These are phyloP conservation scores for Drosophila bipectinata DNA, from an alignment of 1,140 invertebrate genomes.

Conservation along the genomic window DNA sequence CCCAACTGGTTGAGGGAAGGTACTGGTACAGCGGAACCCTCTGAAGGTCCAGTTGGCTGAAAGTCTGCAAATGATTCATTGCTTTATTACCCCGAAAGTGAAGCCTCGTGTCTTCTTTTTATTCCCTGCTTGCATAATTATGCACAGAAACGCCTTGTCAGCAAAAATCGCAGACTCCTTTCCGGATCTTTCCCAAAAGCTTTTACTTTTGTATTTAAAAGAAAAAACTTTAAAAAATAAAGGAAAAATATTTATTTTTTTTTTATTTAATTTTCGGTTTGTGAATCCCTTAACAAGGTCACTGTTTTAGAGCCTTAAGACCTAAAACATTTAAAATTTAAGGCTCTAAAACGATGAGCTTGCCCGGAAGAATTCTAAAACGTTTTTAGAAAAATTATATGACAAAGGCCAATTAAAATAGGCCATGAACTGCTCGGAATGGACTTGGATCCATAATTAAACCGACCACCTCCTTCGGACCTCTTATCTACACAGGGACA, in stretches of 20 bases:
- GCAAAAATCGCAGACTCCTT: slow-evolving; percentile 26
- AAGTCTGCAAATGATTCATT: slow-evolving; percentile 65
- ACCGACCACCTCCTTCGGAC: not conserved
- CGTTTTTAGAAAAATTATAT: not conserved
- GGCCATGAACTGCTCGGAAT: not conserved
- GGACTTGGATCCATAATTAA: not conserved
- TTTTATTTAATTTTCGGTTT: not conserved
- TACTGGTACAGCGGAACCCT: not conserved
- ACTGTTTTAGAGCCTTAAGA: not conserved
- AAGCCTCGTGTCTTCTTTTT: slow-evolving; percentile 8
- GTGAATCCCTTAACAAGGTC: not conserved
- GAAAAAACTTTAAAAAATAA: not conserved
- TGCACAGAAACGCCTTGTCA: slow-evolving; percentile 79
- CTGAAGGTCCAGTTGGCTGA: slow-evolving; percentile 33
- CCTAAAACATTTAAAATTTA: not conserved
- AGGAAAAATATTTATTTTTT: not conserved
- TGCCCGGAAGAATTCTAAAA: too few relatives aligned
- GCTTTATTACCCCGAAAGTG: slow-evolving; percentile 76
- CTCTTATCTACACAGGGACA: not conserved
- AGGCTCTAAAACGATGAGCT: not conserved
- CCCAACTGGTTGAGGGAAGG: not conserved
- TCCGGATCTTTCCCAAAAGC: not conserved
- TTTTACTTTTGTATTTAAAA: not conserved
- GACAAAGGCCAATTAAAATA: not conserved
- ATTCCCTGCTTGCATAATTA: slow-evolving; percentile 72